Conservation (phyloP, 2,113 vertebrate species). For the Atrichornis clamosus region DNA sequence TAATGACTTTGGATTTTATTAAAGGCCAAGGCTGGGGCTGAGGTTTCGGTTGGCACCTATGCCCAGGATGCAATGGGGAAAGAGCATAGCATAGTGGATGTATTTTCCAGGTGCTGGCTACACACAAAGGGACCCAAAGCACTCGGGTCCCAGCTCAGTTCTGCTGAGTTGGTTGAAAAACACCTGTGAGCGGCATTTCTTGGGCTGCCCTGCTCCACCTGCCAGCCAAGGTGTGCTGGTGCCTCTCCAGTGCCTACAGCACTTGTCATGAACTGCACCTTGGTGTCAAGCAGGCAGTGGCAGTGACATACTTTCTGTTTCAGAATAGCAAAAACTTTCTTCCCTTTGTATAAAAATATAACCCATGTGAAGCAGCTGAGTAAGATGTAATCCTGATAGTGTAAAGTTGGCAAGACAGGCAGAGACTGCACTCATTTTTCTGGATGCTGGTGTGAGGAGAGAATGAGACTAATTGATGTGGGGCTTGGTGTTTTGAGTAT, state of each 20-base stretch:
- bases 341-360: background rate
- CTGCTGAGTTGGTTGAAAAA: background rate
- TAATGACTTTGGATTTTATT: background rate
- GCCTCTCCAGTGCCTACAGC: fast-evolving
- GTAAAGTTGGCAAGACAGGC: background rate
- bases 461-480: background rate
- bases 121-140: background rate
- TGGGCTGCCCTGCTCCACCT: background rate
- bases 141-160: fast-evolving
- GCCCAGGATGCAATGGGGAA: fast-evolving
- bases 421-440: background rate
- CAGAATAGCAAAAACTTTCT: background rate
- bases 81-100: background rate
- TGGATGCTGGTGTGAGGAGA: fast-evolving
- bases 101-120: background rate
- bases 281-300: background rate
- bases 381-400: background rate
- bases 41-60: background rate
- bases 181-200: background rate
- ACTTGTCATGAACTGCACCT: background rate
- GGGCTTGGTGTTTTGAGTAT: background rate
- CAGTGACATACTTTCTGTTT: background rate
- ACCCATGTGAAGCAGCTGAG: background rate
- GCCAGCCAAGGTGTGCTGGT: background rate
- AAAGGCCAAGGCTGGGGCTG: background rate